Evolutionary conservation across 1,140 invertebrate genomes (phyloP).

Genomic region (Orius insidiosus): DNA sequence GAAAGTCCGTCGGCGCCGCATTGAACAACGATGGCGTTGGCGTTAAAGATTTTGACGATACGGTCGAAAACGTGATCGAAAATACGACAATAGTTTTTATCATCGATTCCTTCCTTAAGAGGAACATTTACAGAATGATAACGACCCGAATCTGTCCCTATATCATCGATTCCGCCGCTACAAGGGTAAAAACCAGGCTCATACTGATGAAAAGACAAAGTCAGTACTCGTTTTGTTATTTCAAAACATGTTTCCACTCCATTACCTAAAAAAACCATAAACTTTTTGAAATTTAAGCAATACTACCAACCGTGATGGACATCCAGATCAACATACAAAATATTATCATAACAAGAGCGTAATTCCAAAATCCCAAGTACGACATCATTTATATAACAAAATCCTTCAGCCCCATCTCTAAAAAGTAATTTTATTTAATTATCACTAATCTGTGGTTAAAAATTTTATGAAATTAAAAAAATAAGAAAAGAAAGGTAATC

Average conservation of each 20-base stretch:
- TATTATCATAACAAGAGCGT: constrained; percentile 39
- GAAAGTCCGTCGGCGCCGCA: constrained; percentile 59
- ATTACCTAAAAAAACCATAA: constrained; percentile 32
- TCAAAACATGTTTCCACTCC: constrained; percentile 71
- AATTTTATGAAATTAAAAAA: no score
- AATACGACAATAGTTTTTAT: constrained; percentile 33
- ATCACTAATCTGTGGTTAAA: no score
- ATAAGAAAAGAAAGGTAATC: no score
- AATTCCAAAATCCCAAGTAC: constrained; percentile 57
- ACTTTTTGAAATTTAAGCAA: constrained; percentile 2
- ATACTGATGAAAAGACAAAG: constrained; percentile 59
- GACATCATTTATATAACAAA: constrained; percentile 77
- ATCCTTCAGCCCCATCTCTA: constrained; percentile 59
- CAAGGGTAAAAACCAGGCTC: constrained; percentile 63
- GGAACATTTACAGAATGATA: constrained; percentile 57
- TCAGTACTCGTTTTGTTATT: constrained; percentile 49
- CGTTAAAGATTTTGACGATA: constrained; percentile 30
- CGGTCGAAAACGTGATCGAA: constrained; percentile 36
- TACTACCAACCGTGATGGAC: constrained; percentile 54
- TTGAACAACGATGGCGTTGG: constrained; percentile 56
- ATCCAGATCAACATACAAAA: constrained; percentile 71
- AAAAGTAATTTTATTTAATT: no score
- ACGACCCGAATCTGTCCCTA: constrained; percentile 42
- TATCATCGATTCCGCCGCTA: constrained; percentile 40
- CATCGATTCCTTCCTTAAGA: constrained; percentile 42